Conservation (phyloP, 2,113 vertebrate species). For the Gavialis gangeticus region DNA sequence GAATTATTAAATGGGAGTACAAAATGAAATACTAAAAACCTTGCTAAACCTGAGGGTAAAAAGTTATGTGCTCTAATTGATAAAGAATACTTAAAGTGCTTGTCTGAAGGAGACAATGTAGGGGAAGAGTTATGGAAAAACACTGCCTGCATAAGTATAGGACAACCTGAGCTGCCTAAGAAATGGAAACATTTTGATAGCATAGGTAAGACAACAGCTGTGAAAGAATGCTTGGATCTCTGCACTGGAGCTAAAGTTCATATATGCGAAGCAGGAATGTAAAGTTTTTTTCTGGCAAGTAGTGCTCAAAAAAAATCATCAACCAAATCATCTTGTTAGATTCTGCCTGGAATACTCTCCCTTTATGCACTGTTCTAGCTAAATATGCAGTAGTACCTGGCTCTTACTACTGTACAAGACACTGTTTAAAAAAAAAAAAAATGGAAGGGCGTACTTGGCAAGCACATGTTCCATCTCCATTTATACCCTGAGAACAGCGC, state of each 20-base stretch:
- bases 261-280: neutral
- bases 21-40: neutral
- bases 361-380: neutral
- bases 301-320: neutral
- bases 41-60: neutral
- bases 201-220: no score
- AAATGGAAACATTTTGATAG: no score
- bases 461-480: slow-evolving; percentile 87
- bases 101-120: neutral
- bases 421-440: no score
- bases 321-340: neutral
- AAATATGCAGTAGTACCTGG: neutral
- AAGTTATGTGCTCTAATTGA: neutral
- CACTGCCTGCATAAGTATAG: neutral
- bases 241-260: neutral
- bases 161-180: no score
- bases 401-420: rapidly evolving
- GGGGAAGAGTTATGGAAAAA: neutral
- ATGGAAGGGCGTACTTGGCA: slow-evolving; percentile 82
- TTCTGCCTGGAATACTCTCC: neutral
- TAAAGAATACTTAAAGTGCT: neutral
- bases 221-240: no score
- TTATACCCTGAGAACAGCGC: slow-evolving; percentile 84
- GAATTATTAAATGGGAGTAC: neutral
- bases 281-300: neutral